Base-by-base conservation (phyloP, 2,888 invertebrate species). In the Antheraea assamensis region DNA sequence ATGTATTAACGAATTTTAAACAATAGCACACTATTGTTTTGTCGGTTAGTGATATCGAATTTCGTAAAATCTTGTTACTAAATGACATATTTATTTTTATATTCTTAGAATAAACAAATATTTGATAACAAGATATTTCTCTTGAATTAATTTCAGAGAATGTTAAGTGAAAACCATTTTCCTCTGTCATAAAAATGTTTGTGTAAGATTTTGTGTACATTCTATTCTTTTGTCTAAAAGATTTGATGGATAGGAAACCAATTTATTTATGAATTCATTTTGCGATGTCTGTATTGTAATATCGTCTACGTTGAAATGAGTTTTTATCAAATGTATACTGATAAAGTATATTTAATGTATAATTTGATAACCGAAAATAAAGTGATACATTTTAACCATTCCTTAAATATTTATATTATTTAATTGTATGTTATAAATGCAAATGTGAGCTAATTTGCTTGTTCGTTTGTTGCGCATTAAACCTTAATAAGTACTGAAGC, bases 161-260 rank as follows among this genome's bases (percentile, higher is more conserved):
- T 24, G 35, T 68, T 35, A 2, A 5, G 8, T 35, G 24, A n/a
- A 35, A 24, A 35, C 35, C 35, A 27, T 35, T 35, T 35, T 68
- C 5, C 68, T 35, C 7, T 68, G 10, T 68, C 35, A 24, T 35
- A 68, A 68, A 58, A 13, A 24, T 58, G 24, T 58, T 24, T 58
- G 58, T 58, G 24, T 35, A 68, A 68, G 68, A 21, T 35, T 68
- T 19, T 68, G 21, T 68, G n/a, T 68, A n/a, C n/a, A n/a, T n/a
- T n/a, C n/a, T n/a, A n/a, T 21, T 68, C 68, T 35, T 24, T 68
- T 68, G 35, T 68, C 68, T 68, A 68, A 68, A 35, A 68, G 21
- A 35, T 68, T 68, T 68, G 35, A 68, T 68, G 35, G 68, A 68
- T 68, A n/a, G 31, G 68, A 68, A 68, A 68, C n/a, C 68, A 68